Base-by-base conservation (phyloP, 53 echinoderm and acorn worm species). In the Mesocentrotus franciscanus region DNA sequence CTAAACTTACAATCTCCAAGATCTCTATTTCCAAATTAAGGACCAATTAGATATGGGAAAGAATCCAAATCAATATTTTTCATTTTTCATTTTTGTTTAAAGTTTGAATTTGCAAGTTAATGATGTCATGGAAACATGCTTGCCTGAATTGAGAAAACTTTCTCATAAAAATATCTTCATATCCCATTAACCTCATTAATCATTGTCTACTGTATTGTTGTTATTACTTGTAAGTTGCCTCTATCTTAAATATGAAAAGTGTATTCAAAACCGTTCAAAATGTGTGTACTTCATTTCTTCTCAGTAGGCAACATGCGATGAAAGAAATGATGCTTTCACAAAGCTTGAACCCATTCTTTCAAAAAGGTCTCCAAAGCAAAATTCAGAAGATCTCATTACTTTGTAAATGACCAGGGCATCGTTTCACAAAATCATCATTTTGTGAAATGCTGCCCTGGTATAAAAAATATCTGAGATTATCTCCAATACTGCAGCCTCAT, bases 401-500 rank as follows among this genome's bases (percentile, higher is more conserved):
- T 39, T 39, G 39, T 39, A 39, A 39, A 39, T 74, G 27, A 0
- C 1, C 10, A 74, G 10, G 8, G 74, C 74, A 74, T 64, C 64
- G 39, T 39, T 64, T 4, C 64, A 64, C 64, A 17, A 6, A 75
- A 26, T 75, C 32, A 32, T 75, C 9, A 75, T 22, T 4, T 20
- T 42, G 42, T 17, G 8, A 81, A 81, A 81, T 81, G 81, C 49
- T 49, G 6, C 33, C 42, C 81, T 81, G 39, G 20, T 18, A 2
- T 81, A 18, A 18, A 18, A 29, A 49, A 49, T 39, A 9, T 22
- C 18, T 20, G 81, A 81, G 24, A 24, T 76, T 13, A 76, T 76
- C 76, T 76, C 22, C 84, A 84, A 84, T 84, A 7, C 57, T 87
- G 87, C 87, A 57, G 56, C 87, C 56, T 87, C 87, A 87, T 87